Percentiles rank a stretch among this genome's conserved stretches.
Conservation (phyloP, 2,113 vertebrate genomes). For the Trichechus manatus region DNA sequence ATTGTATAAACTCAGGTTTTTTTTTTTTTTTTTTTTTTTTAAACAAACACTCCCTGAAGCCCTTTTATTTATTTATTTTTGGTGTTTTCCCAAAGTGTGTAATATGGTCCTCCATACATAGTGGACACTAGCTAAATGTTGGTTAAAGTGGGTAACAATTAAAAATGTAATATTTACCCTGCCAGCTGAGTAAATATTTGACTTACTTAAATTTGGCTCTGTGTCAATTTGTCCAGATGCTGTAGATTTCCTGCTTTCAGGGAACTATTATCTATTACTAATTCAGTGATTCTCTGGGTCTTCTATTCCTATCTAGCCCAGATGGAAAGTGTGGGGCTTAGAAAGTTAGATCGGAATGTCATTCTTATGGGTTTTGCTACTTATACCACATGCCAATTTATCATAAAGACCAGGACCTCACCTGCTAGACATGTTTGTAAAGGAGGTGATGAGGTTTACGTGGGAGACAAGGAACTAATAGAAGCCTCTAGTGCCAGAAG, state of each 20-base stretch:
- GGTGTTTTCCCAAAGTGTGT: background rate
- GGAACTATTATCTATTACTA: background rate
- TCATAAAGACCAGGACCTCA: background rate
- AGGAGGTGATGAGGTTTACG: background rate
- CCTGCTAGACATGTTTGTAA: background rate
- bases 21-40: background rate
- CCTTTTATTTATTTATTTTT: background rate
- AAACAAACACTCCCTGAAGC: background rate
- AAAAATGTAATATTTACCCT: slow-evolving; percentile 42
- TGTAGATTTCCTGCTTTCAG: slow-evolving; percentile 42
- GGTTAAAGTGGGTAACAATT: slow-evolving; percentile 13
- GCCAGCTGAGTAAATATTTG: slow-evolving; percentile 69
- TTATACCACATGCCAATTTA: background rate
- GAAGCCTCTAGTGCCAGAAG: background rate
- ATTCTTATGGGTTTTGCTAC: background rate
- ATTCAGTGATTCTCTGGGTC: background rate
- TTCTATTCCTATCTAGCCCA: background rate
- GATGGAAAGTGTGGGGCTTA: too few relatives aligned
- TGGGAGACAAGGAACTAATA: background rate
- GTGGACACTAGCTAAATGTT: background rate
- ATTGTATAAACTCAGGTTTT: background rate
- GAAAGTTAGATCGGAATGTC: background rate
- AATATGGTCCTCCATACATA: background rate
- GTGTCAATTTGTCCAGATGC: background rate
- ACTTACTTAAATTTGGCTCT: slow-evolving; percentile 36